Evolutionary conservation across 2,797 vertebrate genomes (phyloP).

Genomic region (Gallirallus australis): DNA sequence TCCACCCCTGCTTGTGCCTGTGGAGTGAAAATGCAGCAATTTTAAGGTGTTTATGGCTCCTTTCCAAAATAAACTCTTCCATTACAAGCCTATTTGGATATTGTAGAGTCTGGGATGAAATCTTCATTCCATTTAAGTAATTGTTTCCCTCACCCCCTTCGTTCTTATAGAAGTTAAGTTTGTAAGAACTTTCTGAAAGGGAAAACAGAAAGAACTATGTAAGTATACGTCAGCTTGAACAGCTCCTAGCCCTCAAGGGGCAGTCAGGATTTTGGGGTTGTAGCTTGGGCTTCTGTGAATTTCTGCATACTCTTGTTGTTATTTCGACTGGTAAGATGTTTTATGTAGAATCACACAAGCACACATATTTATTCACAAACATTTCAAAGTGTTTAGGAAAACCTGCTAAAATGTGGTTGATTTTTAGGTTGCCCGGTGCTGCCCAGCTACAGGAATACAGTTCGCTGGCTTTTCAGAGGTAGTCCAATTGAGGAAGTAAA

Average conservation of each 20-base stretch:
- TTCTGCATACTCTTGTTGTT: not conserved
- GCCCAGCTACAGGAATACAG: conserved; percentile 73
- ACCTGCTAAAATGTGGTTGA: not conserved
- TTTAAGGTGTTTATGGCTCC: not conserved
- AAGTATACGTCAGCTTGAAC: not conserved
- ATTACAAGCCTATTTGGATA: not conserved
- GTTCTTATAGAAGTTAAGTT: not conserved
- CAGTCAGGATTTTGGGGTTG: not conserved
- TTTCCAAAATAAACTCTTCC: not conserved
- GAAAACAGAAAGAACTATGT: not conserved
- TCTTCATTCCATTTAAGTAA: not conserved
- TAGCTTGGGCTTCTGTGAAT: not conserved
- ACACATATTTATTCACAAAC: not conserved
- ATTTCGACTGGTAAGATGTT: not conserved
- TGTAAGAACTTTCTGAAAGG: not conserved
- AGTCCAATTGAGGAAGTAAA: conserved; percentile 75
- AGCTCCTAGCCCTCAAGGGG: not conserved
- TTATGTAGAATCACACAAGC: not conserved
- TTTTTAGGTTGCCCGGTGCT: conserved; percentile 84
- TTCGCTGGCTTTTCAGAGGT: conserved; percentile 83
- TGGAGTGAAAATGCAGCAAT: not conserved
- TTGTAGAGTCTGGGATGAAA: not conserved
- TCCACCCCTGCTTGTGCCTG: not conserved
- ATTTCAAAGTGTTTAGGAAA: not conserved
- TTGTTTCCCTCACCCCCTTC: not conserved